phyloP scores from a whole-genome alignment of 2,797 vertebrate species.

The Neosilurus mollespiculum region DNA sequence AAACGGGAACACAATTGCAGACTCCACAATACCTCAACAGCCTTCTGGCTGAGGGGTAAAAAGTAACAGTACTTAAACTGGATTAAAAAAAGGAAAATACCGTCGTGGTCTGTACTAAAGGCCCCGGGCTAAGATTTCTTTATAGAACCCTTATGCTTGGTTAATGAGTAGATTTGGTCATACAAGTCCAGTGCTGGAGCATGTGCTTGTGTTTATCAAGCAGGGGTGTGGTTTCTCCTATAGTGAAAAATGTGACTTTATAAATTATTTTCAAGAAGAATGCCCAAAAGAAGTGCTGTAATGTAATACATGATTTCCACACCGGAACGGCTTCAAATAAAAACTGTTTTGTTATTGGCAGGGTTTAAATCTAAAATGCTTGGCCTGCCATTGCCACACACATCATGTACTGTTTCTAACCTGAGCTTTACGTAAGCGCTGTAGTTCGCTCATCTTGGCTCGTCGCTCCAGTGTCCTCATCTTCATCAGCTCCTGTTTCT shows the following conservation, averaged over 20 bases:
- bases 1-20: too few species aligned
- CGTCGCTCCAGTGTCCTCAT: conserved; percentile 79
- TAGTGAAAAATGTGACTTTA: not conserved
- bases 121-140: too few species aligned
- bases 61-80: too few species aligned
- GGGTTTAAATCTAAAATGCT: not conserved
- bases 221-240: too few species aligned
- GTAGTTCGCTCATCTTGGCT: conserved; percentile 81
- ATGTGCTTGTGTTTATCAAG: not conserved
- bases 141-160: too few species aligned
- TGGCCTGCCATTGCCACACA: not conserved
- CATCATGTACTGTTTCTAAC: conserved; percentile 61
- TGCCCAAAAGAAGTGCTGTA: not conserved
- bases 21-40: too few species aligned
- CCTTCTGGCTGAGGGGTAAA: too few species aligned
- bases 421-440: conserved; percentile 87
- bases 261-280: not conserved
- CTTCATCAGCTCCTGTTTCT: conserved; percentile 72
- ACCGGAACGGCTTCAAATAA: not conserved
- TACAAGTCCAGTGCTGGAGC: not conserved
- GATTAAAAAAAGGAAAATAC: too few species aligned
- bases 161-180: too few species aligned
- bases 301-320: not conserved
- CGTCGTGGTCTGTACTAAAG: too few species aligned
- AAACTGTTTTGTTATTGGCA: not conserved